Evolutionary conservation across 53 echinoderm and acorn worm genomes (phyloP), one percentile per base, ranked within the genome.

Genomic region (Stichopus horrens): DNA sequence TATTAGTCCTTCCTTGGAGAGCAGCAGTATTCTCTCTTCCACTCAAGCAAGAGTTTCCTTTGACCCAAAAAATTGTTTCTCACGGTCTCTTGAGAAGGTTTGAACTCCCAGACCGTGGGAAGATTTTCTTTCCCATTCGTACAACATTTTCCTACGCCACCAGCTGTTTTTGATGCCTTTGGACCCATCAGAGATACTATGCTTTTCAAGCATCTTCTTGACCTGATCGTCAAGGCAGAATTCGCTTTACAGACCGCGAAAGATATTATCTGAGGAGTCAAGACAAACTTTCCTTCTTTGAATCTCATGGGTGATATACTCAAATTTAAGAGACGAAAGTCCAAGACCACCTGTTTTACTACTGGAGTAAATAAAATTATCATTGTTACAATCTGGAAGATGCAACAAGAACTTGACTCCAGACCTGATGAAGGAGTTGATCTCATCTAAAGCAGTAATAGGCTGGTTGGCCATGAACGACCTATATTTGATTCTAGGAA

Each of bases 401-500:
- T 79, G 55, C 4, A 79, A 16, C 16, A 13, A 79, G 54, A 5
- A 5, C 16, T 54, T 55, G 16, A 54, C 54, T 51, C 55, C 4
- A 37, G 37, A 37, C 37, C 37, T 37, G 2, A 37, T 37, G 37
- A 37, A 37, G 37, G 79, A 54, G 55, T 79, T 55, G 4, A 79
- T 53, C 10, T 14, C 6, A 16, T 79, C 54, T 13, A 54, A 54
- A 13, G 79, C 79, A 53, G 54, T 4, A 4, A 13, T 3, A 5
- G 54, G 54, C 6, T n/a, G 79, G 4, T 20, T 56, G 3, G 79
- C 54, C 79, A 79, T 79, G 20, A 79, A 79, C 18, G 54, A 53
- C 55, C 56, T 54, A 52, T 79, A 79, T 20, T 80, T 58, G 2
- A 80, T 80, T 19, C 58, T 80, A 9, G 80, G 80, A 11, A 80